Evolutionary conservation across 2,113 vertebrate genomes (phyloP), one percentile per base, ranked within the genome.

Genomic region (Coptodon bakossiorum): DNA sequence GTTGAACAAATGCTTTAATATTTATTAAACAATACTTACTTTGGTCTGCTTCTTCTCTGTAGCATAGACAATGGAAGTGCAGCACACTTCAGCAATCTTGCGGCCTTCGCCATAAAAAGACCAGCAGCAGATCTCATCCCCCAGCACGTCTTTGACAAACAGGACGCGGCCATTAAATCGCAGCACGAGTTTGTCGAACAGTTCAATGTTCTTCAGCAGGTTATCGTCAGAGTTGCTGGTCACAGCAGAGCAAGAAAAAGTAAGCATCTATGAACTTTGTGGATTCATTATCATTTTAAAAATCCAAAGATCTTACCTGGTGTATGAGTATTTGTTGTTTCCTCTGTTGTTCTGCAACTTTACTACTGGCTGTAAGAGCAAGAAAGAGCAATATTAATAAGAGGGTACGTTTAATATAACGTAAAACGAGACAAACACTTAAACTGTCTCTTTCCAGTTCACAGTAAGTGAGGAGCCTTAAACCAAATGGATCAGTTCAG

Each of bases 21-120:
- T 11, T 16, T 50, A 6, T 16, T n/a, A 17, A 6, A 9, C 40
- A 27, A 27, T 3, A 5, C 86, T 90, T 93, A 99, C 98, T 97
- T 99, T 99, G 76, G 99, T 99, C 94, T 99, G 99, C 17, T 99
- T 99, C 92, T 99, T 99, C 95, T 99, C 98, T 0, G 99, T 99
- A 82, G 99, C 99, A 0, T 99, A 99, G 36, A 99, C 99, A 2
- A 99, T 99, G 88, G 99, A 99, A 2, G 99, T 99, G 92, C 99
- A 99, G 90, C 99, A 99, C n/a, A 99, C 98, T 88, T 99, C 99
- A 0, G 99, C 98, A 0, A 99, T 97, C 96, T 99, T 99, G 31
- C 98, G 97, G 10, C 98, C 98, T 96, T 99, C 98, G 0, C 99
- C 99, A 0, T 99, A 99, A 66, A 99, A 99, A 10, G 99, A 99